These are phyloP conservation scores for Corythornis vintsioides DNA, from an alignment of 2,113 vertebrate species.

Conservation along the genomic window DNA sequence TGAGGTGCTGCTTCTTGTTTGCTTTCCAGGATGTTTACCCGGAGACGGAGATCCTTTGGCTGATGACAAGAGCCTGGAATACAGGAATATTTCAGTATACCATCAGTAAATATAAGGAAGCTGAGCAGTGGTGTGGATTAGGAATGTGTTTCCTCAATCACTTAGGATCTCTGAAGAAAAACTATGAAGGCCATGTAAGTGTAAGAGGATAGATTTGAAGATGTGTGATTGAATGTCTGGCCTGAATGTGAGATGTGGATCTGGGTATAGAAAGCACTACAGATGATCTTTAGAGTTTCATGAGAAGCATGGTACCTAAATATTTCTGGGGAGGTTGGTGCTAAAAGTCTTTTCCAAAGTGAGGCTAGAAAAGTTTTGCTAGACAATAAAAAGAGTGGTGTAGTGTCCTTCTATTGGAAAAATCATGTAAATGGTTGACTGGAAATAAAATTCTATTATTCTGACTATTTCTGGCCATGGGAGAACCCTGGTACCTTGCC, in stretches of 20 bases:
- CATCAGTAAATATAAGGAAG: conserved; percentile 77
- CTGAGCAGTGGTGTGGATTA: conserved; percentile 88
- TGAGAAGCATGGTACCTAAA: neutral
- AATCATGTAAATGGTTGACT: neutral
- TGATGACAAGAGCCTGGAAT: conserved; percentile 93
- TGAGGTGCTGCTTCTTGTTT: conserved; percentile 2
- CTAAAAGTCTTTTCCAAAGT: neutral
- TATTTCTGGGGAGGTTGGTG: neutral
- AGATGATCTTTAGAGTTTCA: neutral
- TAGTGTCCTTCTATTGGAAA: neutral
- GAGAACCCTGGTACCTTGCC: neutral
- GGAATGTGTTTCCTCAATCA: conserved; percentile 85
- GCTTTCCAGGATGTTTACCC: conserved; percentile 77
- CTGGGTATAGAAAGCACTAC: neutral
- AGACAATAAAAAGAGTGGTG: neutral
- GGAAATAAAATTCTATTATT: neutral
- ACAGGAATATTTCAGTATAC: conserved; percentile 85
- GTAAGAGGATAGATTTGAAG: neutral
- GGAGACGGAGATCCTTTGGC: conserved; percentile 87
- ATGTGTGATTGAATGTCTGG: neutral
- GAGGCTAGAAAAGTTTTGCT: neutral
- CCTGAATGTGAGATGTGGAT: neutral
- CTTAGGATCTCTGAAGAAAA: conserved; percentile 83
- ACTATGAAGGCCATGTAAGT: conserved; percentile 85
- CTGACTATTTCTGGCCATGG: neutral